Evolutionary conservation across 1,140 invertebrate species (phyloP).

Genomic region (Panulirus ornatus): DNA sequence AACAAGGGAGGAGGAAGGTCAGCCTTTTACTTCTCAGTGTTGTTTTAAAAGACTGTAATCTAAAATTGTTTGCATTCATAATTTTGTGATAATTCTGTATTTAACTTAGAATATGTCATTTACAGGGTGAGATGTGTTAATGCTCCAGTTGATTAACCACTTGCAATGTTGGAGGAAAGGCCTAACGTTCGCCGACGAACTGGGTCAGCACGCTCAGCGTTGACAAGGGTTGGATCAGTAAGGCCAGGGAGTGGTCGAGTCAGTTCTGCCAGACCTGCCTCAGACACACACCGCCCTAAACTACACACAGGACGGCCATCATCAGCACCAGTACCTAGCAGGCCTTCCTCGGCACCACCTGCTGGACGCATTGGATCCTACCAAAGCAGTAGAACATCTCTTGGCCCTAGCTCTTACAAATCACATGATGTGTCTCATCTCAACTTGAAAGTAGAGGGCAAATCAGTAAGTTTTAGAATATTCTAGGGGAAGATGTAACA

Average conservation of each 20-base stretch:
- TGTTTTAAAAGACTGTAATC: too few relatives aligned
- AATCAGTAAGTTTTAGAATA: conserved; percentile 32
- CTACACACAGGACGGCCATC: conserved; percentile 49
- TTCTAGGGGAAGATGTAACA: too few relatives aligned
- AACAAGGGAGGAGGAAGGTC: too few relatives aligned
- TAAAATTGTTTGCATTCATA: too few relatives aligned
- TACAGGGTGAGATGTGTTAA: not conserved
- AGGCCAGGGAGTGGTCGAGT: conserved; percentile 20
- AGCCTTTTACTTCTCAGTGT: too few relatives aligned
- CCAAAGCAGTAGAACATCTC: not conserved
- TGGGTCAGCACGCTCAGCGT: conserved; percentile 33
- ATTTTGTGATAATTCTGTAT: too few relatives aligned
- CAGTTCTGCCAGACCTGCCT: conserved; percentile 38
- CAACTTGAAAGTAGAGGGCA: conserved; percentile 53
- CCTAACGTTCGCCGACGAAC: conserved; percentile 20
- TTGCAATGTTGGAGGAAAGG: conserved; percentile 46
- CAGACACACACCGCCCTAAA: conserved; percentile 37
- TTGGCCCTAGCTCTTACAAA: not conserved
- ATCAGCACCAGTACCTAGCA: conserved; percentile 16
- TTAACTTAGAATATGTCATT: too few relatives aligned
- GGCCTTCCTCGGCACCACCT: not conserved
- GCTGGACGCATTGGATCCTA: not conserved
- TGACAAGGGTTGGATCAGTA: conserved; percentile 13
- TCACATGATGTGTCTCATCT: conserved; percentile 47
- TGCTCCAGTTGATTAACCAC: not conserved